These are phyloP conservation scores for Camelus dromedarius DNA, from an alignment of 2,113 vertebrate genomes.

Conservation along the genomic window DNA sequence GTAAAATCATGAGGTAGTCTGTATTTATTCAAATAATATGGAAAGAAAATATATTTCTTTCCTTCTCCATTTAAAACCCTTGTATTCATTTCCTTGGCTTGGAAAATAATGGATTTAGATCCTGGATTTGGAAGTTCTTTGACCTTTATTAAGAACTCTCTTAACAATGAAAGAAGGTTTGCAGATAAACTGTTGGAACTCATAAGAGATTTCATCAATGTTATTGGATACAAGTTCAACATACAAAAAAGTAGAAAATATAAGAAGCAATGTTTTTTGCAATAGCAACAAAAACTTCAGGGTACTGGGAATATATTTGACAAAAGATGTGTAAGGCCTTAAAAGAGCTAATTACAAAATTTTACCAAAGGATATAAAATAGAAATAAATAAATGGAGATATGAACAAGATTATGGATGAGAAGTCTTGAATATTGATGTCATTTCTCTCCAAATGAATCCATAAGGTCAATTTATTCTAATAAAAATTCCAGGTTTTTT, in stretches of 20 bases:
- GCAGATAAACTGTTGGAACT: neutral
- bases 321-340: neutral
- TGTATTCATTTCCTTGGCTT: neutral
- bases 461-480: constrained; percentile 12
- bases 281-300: constrained; percentile 25
- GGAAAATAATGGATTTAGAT: constrained; percentile 29
- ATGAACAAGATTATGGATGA: neutral
- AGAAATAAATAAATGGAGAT: constrained; percentile 31
- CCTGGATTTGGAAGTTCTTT: constrained; percentile 26
- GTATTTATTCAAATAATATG: constrained; percentile 1
- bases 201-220: neutral
- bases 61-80: neutral
- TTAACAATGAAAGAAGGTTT: constrained; percentile 36
- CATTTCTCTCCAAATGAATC: neutral
- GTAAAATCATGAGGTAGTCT: neutral
- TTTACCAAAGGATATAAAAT: constrained; percentile 1
- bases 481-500: constrained; percentile 3
- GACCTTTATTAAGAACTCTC: neutral
- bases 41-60: neutral
- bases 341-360: neutral
- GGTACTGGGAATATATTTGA: constrained; percentile 17
- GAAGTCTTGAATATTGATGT: neutral
- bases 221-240: constrained; percentile 25
- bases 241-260: neutral
- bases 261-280: neutral